phyloP scores from a whole-genome alignment of 2,888 invertebrate genomes.

The Scrobipalpa atriplicella region DNA sequence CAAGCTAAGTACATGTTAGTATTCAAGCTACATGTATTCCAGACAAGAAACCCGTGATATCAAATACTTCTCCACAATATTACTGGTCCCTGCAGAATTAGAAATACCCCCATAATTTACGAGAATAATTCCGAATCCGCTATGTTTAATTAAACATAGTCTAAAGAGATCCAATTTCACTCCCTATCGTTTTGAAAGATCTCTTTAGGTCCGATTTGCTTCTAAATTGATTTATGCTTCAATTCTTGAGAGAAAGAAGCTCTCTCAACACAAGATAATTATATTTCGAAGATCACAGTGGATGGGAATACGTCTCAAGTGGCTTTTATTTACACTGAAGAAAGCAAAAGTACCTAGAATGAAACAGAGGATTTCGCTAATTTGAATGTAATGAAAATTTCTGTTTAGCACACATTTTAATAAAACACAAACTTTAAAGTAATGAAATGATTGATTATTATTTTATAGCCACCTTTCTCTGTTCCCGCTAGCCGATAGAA shows the following conservation, averaged over 20 bases:
- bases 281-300: not conserved
- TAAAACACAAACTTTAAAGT: no score
- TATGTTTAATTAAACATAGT: constrained; percentile 22
- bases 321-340: not conserved
- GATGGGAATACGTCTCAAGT: constrained; percentile 1
- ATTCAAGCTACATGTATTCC: no score
- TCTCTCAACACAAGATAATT: not conserved
- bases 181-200: constrained; percentile 16
- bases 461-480: not conserved
- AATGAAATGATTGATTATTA: not conserved
- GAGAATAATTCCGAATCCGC: constrained; percentile 12
- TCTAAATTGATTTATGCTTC: constrained; percentile 1
- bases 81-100: constrained; percentile 6
- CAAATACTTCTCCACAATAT: not conserved
- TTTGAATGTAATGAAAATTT: no score
- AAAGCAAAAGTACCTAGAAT: not conserved
- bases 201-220: not conserved
- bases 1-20: no score
- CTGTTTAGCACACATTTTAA: no score
- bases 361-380: no score
- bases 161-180: constrained; percentile 2
- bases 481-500: no score
- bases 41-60: not conserved
- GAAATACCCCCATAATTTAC: constrained; percentile 15
- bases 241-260: not conserved